Evolutionary conservation across 1,140 invertebrate genomes (phyloP).

Genomic region (Aradophagus sp.): DNA sequence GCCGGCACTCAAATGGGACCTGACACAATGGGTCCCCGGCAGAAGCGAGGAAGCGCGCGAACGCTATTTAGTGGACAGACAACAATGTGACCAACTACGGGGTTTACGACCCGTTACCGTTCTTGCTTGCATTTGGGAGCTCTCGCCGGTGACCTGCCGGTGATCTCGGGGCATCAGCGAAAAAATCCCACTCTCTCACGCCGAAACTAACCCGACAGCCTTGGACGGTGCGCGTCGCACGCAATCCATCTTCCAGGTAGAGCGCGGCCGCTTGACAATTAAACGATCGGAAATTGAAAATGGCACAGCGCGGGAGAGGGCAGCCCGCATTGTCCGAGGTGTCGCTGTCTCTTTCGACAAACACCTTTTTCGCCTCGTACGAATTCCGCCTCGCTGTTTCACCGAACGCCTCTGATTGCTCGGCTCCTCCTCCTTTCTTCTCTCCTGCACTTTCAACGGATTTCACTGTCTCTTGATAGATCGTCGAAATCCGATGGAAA

Average conservation of each 20-base stretch:
- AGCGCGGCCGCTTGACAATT: slow-evolving; percentile 25
- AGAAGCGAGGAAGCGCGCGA: slow-evolving; percentile 30
- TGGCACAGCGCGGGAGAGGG: too few species aligned
- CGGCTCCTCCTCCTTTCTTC: neutral
- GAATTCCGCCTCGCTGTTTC: slow-evolving; percentile 20
- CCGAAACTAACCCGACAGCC: slow-evolving; percentile 29
- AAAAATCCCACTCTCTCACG: slow-evolving; percentile 29
- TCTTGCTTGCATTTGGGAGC: slow-evolving; percentile 54
- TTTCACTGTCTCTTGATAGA: neutral
- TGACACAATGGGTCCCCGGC: slow-evolving; percentile 51
- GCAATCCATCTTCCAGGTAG: slow-evolving; percentile 35
- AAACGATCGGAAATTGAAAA: slow-evolving; percentile 29
- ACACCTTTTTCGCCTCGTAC: slow-evolving; percentile 9
- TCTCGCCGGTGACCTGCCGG: slow-evolving; percentile 27
- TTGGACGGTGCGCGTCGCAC: slow-evolving; percentile 21
- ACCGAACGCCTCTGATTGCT: neutral
- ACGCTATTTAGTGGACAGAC: slow-evolving; percentile 57
- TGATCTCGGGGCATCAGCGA: slow-evolving; percentile 6
- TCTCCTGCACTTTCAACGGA: slow-evolving; percentile 2
- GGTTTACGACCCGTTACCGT: slow-evolving; percentile 57
- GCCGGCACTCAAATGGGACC: slow-evolving; percentile 36
- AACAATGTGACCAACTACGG: slow-evolving; percentile 66
- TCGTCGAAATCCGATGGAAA: too few species aligned
- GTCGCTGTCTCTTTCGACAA: slow-evolving; percentile 23
- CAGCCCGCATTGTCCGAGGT: slow-evolving; percentile 30